Percentiles rank a stretch among this genome's conserved stretches.
Conservation (phyloP, 2,888 invertebrate species). For the Drosophila lacicola region DNA sequence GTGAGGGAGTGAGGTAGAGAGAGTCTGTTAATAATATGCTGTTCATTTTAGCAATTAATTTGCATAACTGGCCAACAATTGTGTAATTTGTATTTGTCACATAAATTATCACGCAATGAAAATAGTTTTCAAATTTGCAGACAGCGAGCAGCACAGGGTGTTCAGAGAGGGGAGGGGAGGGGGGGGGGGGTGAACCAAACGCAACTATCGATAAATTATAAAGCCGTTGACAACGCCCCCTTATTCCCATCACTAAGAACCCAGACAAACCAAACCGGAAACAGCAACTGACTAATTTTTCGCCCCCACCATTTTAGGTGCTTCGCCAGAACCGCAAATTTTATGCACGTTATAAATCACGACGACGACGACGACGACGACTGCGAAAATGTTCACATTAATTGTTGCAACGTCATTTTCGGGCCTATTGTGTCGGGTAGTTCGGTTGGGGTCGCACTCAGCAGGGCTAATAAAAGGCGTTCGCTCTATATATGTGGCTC, state of each 20-base stretch:
- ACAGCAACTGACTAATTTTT: constrained; percentile 66
- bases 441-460: constrained; percentile 34
- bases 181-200: constrained; percentile 16
- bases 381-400: constrained; percentile 78
- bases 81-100: constrained; percentile 69
- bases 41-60: constrained; percentile 67
- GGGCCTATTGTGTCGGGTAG: constrained; percentile 70
- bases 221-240: constrained; percentile 41
- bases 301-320: constrained; percentile 54
- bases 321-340: constrained; percentile 69
- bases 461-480: constrained; percentile 73
- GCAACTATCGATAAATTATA: constrained; percentile 72
- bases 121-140: constrained; percentile 77
- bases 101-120: constrained; percentile 76
- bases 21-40: not conserved
- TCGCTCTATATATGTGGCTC: constrained; percentile 56
- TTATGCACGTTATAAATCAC: constrained; percentile 80
- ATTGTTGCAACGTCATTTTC: constrained; percentile 82
- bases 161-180: constrained; percentile 21
- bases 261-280: constrained; percentile 24
- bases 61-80: constrained; percentile 71
- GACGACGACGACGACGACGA: constrained; percentile 60
- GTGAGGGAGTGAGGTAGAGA: too few relatives aligned
- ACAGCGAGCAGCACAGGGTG: constrained; percentile 45
- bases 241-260: not conserved